Evolutionary conservation across 2,113 vertebrate species (phyloP).

Genomic region (Spilogale gracilis): DNA sequence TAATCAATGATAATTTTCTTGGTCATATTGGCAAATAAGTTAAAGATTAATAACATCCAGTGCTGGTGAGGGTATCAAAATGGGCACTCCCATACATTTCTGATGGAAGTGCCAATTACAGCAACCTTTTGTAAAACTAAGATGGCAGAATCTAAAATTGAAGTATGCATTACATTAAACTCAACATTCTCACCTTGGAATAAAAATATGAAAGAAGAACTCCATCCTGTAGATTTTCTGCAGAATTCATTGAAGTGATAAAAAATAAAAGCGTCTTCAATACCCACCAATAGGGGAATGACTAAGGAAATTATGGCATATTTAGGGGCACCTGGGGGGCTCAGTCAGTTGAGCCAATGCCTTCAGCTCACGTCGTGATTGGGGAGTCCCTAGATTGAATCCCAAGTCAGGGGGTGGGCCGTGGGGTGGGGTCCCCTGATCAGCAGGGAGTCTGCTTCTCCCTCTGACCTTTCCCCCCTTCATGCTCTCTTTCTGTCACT

Average conservation of each 20-base stretch:
- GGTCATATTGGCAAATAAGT: neutral
- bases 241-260: neutral
- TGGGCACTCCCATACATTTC: neutral
- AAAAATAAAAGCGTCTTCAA: neutral
- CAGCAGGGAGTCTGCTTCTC: too few species aligned
- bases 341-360: too few species aligned
- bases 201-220: neutral
- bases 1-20: neutral
- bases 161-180: neutral
- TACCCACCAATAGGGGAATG: neutral
- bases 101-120: neutral
- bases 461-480: too few species aligned
- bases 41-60: neutral
- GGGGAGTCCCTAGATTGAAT: too few species aligned
- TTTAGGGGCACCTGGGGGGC: too few species aligned
- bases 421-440: too few species aligned
- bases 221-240: neutral
- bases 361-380: too few species aligned
- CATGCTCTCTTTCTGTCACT: too few species aligned
- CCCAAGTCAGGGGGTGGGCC: too few species aligned
- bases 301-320: neutral
- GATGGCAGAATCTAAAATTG: neutral
- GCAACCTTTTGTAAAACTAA: neutral
- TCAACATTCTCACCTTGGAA: neutral
- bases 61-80: neutral